A percentile compares a stretch with the other conserved stretches of the same genome.
Evolutionary conservation across 1,140 invertebrate genomes (phyloP).

Genomic region (Halyomorpha halys): DNA sequence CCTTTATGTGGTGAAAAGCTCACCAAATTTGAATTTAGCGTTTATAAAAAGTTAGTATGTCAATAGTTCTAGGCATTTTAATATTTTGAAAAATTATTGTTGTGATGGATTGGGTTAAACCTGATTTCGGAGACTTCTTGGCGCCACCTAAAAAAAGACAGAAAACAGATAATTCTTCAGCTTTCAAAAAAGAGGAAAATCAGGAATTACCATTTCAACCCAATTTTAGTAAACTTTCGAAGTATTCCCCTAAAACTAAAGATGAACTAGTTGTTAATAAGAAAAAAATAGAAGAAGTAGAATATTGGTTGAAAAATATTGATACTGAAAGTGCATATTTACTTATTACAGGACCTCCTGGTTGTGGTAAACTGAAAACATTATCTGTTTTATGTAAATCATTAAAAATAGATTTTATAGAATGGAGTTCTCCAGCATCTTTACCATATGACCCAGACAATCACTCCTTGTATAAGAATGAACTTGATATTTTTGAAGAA

Average conservation of each 20-base stretch:
- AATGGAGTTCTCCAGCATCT: conserved; percentile 17
- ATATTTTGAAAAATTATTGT: too few species aligned
- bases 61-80: too few species aligned
- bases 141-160: conserved; percentile 20
- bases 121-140: conserved; percentile 19
- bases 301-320: conserved; percentile 21
- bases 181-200: not conserved
- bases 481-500: conserved; percentile 22
- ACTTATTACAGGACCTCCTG: conserved; percentile 22
- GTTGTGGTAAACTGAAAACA: conserved; percentile 24
- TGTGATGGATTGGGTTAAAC: conserved; percentile 22
- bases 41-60: too few species aligned
- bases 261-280: conserved; percentile 22
- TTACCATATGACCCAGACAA: not conserved
- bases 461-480: not conserved
- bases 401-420: conserved; percentile 19
- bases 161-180: not conserved
- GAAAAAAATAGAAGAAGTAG: conserved; percentile 26
- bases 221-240: not conserved
- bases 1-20: too few species aligned
- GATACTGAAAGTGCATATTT: conserved; percentile 16
- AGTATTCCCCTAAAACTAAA: conserved; percentile 1
- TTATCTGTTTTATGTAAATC: conserved; percentile 21
- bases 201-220: not conserved
- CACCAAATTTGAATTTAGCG: too few species aligned